phyloP scores from a whole-genome alignment of 2,888 invertebrate species.

The Andrena haemorrhoa region DNA sequence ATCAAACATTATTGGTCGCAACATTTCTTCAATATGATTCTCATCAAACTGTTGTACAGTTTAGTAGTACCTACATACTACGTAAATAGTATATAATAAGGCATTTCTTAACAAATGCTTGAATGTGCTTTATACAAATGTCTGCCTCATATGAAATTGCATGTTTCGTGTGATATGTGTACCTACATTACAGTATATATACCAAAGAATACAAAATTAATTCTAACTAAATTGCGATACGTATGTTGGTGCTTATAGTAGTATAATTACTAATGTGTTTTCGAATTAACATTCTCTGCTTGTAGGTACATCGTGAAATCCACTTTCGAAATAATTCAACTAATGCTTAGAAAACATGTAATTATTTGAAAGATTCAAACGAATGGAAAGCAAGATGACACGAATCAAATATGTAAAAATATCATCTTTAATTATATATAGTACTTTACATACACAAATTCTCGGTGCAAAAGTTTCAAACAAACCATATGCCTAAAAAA shows the following conservation, averaged over 20 bases:
- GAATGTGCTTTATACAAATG: constrained; percentile 35
- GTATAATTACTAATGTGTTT: constrained; percentile 9
- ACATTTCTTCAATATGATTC: constrained; percentile 35
- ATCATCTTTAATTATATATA: no score
- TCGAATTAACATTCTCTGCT: constrained; percentile 36
- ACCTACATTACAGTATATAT: constrained; percentile 42
- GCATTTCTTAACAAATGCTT: constrained; percentile 37
- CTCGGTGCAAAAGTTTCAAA: not conserved
- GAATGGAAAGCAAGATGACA: constrained; percentile 6
- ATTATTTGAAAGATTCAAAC: constrained; percentile 18
- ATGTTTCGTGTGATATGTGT: constrained; percentile 28
- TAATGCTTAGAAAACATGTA: constrained; percentile 12
- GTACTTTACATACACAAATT: not conserved
- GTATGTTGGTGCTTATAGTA: constrained; percentile 15
- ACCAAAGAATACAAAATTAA: constrained; percentile 49
- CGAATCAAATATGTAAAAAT: not conserved
- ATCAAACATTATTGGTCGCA: constrained; percentile 36
- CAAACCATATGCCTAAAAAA: constrained; percentile 1
- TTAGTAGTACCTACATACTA: not conserved
- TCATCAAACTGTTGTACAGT: constrained; percentile 17
- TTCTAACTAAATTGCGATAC: constrained; percentile 31
- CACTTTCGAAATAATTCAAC: constrained; percentile 13
- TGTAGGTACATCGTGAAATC: constrained; percentile 35
- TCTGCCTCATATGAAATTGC: constrained; percentile 41
- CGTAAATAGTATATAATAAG: constrained; percentile 7